Evolutionary conservation across 2,888 invertebrate genomes (phyloP).

Genomic region (Rhagonycha fulva): DNA sequence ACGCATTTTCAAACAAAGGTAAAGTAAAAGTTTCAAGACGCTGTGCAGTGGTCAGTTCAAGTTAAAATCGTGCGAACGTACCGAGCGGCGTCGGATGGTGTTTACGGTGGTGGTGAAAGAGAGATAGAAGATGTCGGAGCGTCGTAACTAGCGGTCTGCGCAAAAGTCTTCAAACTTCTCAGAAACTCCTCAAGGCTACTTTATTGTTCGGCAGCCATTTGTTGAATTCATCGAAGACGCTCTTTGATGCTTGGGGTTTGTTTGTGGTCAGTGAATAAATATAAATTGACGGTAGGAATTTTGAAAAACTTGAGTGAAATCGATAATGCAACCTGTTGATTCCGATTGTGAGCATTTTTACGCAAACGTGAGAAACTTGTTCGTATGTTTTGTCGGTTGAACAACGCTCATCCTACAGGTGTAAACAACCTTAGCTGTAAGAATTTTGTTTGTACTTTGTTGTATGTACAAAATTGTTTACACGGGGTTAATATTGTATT

Average conservation of each 20-base stretch:
- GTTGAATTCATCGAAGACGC: constrained; percentile 51
- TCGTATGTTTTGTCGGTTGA: constrained; percentile 31
- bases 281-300: constrained; percentile 8
- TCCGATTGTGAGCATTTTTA: constrained; percentile 21
- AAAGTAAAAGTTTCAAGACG: constrained; percentile 19
- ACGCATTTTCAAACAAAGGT: constrained; percentile 9
- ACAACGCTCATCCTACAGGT: constrained; percentile 38
- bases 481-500: constrained; percentile 15
- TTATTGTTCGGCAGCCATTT: constrained; percentile 54
- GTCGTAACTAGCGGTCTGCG: constrained; percentile 39
- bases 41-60: constrained; percentile 14
- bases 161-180: constrained; percentile 50
- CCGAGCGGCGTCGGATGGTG: background rate
- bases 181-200: constrained; percentile 55
- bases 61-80: constrained; percentile 1
- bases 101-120: constrained; percentile 21
- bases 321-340: constrained; percentile 33
- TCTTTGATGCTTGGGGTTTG: constrained; percentile 48
- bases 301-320: constrained; percentile 19
- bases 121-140: constrained; percentile 29
- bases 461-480: constrained; percentile 21
- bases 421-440: constrained; percentile 48
- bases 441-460: constrained; percentile 27
- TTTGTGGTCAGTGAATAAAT: constrained; percentile 25
- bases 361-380: constrained; percentile 15